These are phyloP conservation scores for Mythimna albipuncta DNA, from an alignment of 2,888 invertebrate genomes.

Conservation along the genomic window DNA sequence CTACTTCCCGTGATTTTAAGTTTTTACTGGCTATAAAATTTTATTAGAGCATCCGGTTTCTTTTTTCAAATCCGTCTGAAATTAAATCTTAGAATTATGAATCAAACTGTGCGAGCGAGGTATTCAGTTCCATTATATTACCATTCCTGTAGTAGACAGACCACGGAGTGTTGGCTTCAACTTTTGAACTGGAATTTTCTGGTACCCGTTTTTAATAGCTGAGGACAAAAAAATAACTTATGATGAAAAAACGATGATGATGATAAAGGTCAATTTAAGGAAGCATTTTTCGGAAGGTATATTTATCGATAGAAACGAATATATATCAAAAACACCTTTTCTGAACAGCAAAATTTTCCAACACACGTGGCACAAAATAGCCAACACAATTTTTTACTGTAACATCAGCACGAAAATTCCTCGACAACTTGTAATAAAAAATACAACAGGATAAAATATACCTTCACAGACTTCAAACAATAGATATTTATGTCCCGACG, in stretches of 20 bases:
- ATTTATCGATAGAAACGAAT: background rate
- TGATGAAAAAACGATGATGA: background rate
- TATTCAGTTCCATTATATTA: background rate
- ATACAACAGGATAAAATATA: constrained; percentile 48
- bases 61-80: constrained; percentile 2
- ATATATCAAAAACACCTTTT: background rate
- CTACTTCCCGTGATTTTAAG: constrained; percentile 6
- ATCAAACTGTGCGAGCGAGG: constrained; percentile 5
- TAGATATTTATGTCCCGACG: constrained; percentile 57
- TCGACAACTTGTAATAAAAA: constrained; percentile 35
- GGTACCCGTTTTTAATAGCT: background rate
- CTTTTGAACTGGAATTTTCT: background rate
- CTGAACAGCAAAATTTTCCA: constrained; percentile 31
- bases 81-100: constrained; percentile 8
- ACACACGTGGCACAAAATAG: constrained; percentile 23
- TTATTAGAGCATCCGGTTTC: constrained; percentile 7
- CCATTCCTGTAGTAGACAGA: background rate
- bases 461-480: constrained; percentile 50
- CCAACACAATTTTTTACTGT: constrained; percentile 4
- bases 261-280: no score
- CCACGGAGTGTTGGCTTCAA: background rate
- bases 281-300: background rate
- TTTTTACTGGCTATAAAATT: constrained; percentile 21
- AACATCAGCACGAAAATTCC: constrained; percentile 30
- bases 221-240: background rate